Evolutionary conservation across 2,113 vertebrate species (phyloP).

Genomic region (Camelus dromedarius): DNA sequence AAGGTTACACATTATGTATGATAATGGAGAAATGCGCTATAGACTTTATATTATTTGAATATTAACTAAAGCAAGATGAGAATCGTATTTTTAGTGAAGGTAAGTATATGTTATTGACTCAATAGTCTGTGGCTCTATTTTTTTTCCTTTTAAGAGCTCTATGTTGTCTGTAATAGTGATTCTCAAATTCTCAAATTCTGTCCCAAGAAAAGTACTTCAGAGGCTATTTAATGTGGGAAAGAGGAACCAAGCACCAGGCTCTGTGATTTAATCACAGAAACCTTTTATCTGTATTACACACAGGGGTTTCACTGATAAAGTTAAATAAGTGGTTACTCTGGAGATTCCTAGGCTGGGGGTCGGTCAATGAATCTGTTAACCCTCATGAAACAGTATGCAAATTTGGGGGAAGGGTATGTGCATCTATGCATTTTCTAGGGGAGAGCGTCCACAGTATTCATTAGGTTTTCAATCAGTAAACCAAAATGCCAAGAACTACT

Average conservation of each 20-base stretch:
- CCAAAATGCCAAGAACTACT: conserved; percentile 13
- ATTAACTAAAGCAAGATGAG: background rate
- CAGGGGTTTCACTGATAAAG: background rate
- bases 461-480: background rate
- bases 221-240: background rate
- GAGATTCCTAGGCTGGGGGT: background rate
- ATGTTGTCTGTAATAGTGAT: background rate
- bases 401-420: background rate
- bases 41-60: background rate
- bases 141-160: background rate
- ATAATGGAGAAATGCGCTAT: background rate
- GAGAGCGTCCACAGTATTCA: background rate
- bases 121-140: background rate
- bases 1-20: conserved; percentile 65
- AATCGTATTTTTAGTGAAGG: background rate
- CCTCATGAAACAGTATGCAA: background rate
- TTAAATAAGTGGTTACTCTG: background rate
- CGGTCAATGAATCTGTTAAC: background rate
- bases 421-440: background rate
- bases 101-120: background rate
- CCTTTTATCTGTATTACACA: background rate
- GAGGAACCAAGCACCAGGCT: background rate
- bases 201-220: background rate
- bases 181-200: background rate
- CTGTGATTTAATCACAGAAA: background rate